Evolutionary conservation across 2,888 invertebrate genomes (phyloP), one percentile per base, ranked within the genome.

Genomic region (Branchellion lobata): DNA sequence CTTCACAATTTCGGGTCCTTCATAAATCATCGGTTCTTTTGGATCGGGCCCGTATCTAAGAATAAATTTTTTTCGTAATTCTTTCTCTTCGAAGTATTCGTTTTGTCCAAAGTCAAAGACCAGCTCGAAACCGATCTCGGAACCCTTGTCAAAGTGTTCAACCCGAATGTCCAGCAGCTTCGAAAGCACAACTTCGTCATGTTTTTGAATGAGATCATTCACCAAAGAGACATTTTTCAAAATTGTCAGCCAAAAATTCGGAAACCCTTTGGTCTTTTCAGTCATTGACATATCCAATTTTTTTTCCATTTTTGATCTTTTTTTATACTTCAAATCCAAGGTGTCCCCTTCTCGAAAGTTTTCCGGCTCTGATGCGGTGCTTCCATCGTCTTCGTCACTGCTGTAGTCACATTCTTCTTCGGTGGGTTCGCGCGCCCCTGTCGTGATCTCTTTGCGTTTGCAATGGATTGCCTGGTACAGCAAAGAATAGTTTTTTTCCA

Each of bases 171-270:
- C 24, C 24, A 3, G 8, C 24, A 57, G 21, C 24, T n/a, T 57
- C 3, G 14, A 3, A 3, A 57, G 24, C 21, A 57, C 61, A 5
- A n/a, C 11, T 5, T 14, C 5, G 61, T 57, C 61, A n/a, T 57
- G 61, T n/a, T 57, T 57, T 74, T 79, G 57, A 34, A 79, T 74
- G 29, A 79, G 34, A 33, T 31, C 14, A 18, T 47, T 40, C 24
- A 79, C 33, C 29, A 61, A 24, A 14, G 53, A 53, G 21, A 79
- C 79, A 31, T 79, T 79, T 57, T 74, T 79, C 29, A 79, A 79
- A 24, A 79, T 74, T 5, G 79, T 79, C 74, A 79, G 51, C 79
- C 79, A 79, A 57, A 79, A 79, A 27, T 79, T 74, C 24, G 79
- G 79, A 65, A 79, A 29, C 33, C 79, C 79, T 31, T 51, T 74